phyloP scores from a whole-genome alignment of 2,113 vertebrate species.

The Muntiacus muntjak region DNA sequence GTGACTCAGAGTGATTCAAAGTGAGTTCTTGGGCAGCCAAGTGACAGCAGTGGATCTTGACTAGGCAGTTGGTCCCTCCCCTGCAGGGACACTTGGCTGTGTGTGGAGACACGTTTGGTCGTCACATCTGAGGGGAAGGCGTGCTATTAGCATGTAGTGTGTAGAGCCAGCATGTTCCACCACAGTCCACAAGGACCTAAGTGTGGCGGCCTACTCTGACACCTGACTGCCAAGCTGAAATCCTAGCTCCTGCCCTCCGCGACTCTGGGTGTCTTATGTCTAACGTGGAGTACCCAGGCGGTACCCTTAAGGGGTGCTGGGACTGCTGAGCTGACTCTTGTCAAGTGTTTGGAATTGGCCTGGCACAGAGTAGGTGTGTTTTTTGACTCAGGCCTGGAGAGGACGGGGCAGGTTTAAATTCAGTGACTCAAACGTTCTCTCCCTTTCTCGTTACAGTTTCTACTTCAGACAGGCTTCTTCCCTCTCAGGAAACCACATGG shows the following conservation, averaged over 20 bases:
- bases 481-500: background rate
- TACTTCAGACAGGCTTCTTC: background rate
- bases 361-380: accelerated
- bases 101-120: background rate
- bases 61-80: accelerated
- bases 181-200: background rate
- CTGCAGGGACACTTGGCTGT: background rate
- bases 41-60: background rate
- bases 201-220: accelerated
- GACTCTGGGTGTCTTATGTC: background rate
- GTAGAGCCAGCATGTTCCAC: background rate
- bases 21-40: background rate
- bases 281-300: background rate
- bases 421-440: background rate
- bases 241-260: background rate
- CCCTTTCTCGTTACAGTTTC: background rate
- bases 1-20: background rate
- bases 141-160: background rate
- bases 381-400: background rate
- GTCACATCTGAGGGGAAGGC: background rate
- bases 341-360: background rate
- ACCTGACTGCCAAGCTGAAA: background rate
- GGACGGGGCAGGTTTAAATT: background rate
- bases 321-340: background rate
- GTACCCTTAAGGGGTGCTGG: background rate